Conservation (phyloP, 2,888 invertebrate genomes). For the Slavum lentiscoides region DNA sequence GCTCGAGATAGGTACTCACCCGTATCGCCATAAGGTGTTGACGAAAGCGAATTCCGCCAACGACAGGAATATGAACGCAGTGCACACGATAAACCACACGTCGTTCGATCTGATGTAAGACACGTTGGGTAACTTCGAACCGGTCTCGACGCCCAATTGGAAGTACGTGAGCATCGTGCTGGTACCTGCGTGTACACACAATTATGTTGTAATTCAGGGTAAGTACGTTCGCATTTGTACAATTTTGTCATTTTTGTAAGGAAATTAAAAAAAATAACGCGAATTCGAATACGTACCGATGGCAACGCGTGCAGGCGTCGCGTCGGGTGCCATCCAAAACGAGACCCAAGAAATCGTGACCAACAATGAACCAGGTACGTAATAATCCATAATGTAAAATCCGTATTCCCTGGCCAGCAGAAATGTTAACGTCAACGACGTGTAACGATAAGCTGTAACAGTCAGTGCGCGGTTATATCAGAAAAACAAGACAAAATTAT, state of each 20-base stretch:
- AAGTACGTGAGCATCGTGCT: slow-evolving; percentile 86
- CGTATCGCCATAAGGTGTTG: slow-evolving; percentile 78
- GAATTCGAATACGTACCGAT: slow-evolving; percentile 64
- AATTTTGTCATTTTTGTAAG: too few species aligned
- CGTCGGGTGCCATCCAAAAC: slow-evolving; percentile 85
- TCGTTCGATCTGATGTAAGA: slow-evolving; percentile 66
- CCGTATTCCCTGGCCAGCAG: slow-evolving; percentile 79
- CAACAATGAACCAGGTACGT: slow-evolving; percentile 81
- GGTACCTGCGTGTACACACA: slow-evolving; percentile 65
- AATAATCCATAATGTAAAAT: slow-evolving; percentile 85
- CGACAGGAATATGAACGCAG: slow-evolving; percentile 81
- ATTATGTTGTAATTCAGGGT: too few species aligned
- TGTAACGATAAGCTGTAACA: slow-evolving; percentile 77
- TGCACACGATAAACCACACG: slow-evolving; percentile 85
- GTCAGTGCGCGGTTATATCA: slow-evolving; percentile 27
- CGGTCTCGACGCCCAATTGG: slow-evolving; percentile 79
- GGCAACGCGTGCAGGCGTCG: slow-evolving; percentile 77
- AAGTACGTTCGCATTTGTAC: too few species aligned
- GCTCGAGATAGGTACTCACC: slow-evolving; percentile 57
- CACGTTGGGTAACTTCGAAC: slow-evolving; percentile 62
- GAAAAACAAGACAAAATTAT: too few species aligned
- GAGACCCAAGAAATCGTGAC: slow-evolving; percentile 87
- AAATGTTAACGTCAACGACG: slow-evolving; percentile 76
- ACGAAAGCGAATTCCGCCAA: slow-evolving; percentile 86
- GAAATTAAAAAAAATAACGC: too few species aligned